Evolutionary conservation across 2,113 vertebrate genomes (phyloP), one percentile per base, ranked within the genome.

Genomic region (Gymnorhina tibicen): DNA sequence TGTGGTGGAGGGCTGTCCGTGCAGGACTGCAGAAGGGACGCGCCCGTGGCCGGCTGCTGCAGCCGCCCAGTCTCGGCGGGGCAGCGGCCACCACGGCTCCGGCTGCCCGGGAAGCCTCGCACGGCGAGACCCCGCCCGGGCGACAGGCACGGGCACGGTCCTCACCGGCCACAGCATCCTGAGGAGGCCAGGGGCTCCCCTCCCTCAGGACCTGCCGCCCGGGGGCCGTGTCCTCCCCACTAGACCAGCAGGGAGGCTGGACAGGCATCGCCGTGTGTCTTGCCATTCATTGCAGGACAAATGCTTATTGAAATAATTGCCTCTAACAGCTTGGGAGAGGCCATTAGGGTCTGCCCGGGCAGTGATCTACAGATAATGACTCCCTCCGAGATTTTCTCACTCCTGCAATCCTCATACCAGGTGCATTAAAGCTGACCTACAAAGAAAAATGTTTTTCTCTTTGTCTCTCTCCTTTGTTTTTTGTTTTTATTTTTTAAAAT

Each of bases 321-420:
- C 80, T 96, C 67, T 97, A 95, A 98, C 97, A 95, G 94, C 96
- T 97, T 77, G 58, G 93, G 97, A 93, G 94, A 96, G 95, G 96
- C 95, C 30, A 64, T 97, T 97, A 97, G 70, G 84, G 80, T 95
- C 87, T 96, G 90, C 85, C 50, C 0, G 1, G 91, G 93, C 95
- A 94, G 97, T 97, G 95, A 98, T 97, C 97, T 91, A 94, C 60
- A 30, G 95, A 97, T 96, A 97, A 97, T 96, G 94, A 94, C 94
- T 97, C 72, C 8, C 95, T 60, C 46, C 1, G 67, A 97, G 93
- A 78, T 95, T 97, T 95, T 76, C 46, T 6, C 7, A 3, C 49
- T 96, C 42, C 62, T 82, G 35, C 56, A 70, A 16, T 72, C 52
- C 66, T 58, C 59, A 17, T 20, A 52, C 21, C 5, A 3, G 49